Conservation (phyloP, 1,140 invertebrate species). For the Lycorma delicatula region DNA sequence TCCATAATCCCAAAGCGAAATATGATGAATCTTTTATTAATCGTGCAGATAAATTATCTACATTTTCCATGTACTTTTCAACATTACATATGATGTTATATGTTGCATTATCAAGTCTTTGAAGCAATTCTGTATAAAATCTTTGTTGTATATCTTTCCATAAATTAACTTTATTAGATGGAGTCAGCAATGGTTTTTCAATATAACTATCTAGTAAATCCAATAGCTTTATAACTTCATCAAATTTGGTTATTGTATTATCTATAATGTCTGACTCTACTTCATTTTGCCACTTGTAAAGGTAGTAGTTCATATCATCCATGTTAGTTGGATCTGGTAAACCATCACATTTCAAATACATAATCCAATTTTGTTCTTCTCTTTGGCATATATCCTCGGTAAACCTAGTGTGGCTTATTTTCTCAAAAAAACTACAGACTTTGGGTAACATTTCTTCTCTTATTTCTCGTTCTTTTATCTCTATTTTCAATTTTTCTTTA, state of each 20-base stretch:
- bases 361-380: slow-evolving; percentile 43
- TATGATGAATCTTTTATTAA: no score
- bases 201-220: slow-evolving; percentile 40
- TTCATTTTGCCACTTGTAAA: slow-evolving; percentile 48
- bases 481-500: no score
- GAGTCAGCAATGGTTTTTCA: slow-evolving; percentile 28
- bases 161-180: slow-evolving; percentile 33
- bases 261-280: slow-evolving; percentile 40
- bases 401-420: slow-evolving; percentile 14
- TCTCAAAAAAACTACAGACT: slow-evolving; percentile 13
- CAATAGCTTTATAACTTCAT: slow-evolving; percentile 37
- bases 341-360: slow-evolving; percentile 51
- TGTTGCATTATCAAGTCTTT: slow-evolving; percentile 42
- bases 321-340: slow-evolving; percentile 49
- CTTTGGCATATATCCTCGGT: slow-evolving; percentile 15
- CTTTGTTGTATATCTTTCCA: slow-evolving; percentile 39
- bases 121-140: slow-evolving; percentile 38
- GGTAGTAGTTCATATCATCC: slow-evolving; percentile 49
- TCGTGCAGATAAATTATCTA: no score
- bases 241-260: slow-evolving; percentile 32
- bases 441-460: slow-evolving; percentile 10
- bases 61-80: slow-evolving; percentile 41
- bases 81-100: slow-evolving; percentile 45
- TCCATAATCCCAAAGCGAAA: no score
- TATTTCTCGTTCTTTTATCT: slow-evolving; percentile 14